Base-by-base conservation (phyloP, 2,113 vertebrate species). In the Seriola dumerili region DNA sequence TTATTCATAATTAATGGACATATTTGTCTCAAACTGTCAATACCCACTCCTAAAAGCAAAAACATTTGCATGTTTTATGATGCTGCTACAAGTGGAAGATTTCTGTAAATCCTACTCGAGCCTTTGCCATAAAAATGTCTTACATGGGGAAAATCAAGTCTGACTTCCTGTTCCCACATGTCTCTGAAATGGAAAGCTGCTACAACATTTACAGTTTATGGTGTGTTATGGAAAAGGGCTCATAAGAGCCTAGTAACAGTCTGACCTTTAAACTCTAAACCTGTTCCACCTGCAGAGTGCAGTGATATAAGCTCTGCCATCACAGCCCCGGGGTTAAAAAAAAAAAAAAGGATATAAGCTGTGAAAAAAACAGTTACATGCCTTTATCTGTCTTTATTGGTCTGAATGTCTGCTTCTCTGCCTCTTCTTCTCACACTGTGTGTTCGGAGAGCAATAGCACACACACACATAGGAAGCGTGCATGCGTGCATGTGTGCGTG, bases 261-360 rank as follows among this genome's bases (percentile, higher is more conserved):
- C 21, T 83, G 67, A 92, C 81, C 84, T 83, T 68, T 85, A 58
- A 91, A 66, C 83, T 83, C 34, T 84, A 67, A 81, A 76, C 66
- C 23, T 32, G 52, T 76, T 86, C 84, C 81, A 92, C 83, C 76
- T 83, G 71, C 80, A 83, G 73, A 78, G 62, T 12, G 57, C 46
- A 83, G 74, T 68, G 76, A 76, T 71, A 74, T 71, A 88, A 76
- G 52, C 84, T 81, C 68, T 83, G 69, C 57, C 69, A 68, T 65
- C 65, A 55, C 40, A 36, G 25, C 32, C 61, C 34, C 16, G 3
- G 46, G 55, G 62, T 65, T 80, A 58, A 79, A 84, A 59, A 36
- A 32, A 36, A 32, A 48, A 58, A 79, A 84, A 55, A 36, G 36
- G 50, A 78, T 81, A 74, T 44, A 54, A 66, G 0, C 52, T 36